Evolutionary conservation across 2,113 vertebrate species (phyloP).

Genomic region (Tenrec ecaudatus): DNA sequence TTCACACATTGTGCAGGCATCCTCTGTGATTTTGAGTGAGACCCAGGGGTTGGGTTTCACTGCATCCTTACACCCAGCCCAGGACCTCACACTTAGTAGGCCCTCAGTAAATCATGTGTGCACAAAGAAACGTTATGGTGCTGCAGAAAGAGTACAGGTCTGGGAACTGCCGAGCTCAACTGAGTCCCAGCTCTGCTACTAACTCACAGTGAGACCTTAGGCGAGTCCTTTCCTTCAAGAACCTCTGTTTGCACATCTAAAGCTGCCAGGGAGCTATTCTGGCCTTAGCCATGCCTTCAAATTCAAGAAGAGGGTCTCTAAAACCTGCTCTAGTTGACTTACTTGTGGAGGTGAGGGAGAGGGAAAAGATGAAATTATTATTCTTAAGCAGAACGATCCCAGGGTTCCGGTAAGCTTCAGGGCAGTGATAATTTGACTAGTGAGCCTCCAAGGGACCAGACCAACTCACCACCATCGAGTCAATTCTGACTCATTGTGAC

Average conservation of each 20-base stretch:
- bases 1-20: neutral
- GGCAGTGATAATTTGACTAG: neutral
- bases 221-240: conserved; percentile 36
- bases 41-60: neutral
- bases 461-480: no score
- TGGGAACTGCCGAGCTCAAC: conserved; percentile 10
- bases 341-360: neutral
- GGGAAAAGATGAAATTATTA: neutral
- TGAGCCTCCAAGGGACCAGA: no score
- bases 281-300: conserved; percentile 34
- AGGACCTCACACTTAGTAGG: neutral
- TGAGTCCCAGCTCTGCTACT: conserved; percentile 27
- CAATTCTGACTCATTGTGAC: no score
- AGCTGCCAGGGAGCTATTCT: neutral
- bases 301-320: conserved; percentile 28
- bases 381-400: conserved; percentile 7
- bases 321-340: neutral
- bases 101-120: neutral
- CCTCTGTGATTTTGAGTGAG: neutral
- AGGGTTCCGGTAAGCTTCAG: neutral
- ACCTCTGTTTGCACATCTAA: neutral
- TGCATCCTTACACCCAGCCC: neutral
- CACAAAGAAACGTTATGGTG: neutral
- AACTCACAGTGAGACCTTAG: conserved; percentile 8
- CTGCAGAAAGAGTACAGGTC: neutral